Conservation (phyloP, 2,888 invertebrate species). For the Habrosyne pyritoides region DNA sequence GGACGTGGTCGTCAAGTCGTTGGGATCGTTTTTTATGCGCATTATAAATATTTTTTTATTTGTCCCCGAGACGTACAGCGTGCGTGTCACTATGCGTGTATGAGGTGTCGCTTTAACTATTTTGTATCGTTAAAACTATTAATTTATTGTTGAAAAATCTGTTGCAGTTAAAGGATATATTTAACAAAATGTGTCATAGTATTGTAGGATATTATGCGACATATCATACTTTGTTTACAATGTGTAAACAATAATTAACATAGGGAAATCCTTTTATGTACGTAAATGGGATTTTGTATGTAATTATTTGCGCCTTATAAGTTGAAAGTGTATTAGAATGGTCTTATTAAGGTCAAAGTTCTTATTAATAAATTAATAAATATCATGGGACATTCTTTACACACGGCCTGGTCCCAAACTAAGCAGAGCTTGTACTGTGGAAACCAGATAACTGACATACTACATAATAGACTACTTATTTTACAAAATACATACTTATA, state of each 20-base stretch:
- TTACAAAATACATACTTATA: no score
- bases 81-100: constrained; percentile 25
- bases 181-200: not conserved
- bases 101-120: not conserved
- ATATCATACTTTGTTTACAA: constrained; percentile 3
- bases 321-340: not conserved
- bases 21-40: constrained; percentile 48
- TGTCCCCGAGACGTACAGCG: constrained; percentile 25
- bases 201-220: constrained; percentile 3
- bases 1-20: constrained; percentile 47
- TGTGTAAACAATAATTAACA: constrained; percentile 27
- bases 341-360: not conserved
- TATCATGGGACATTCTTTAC: no score
- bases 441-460: no score
- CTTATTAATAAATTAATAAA: not conserved
- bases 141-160: not conserved
- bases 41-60: constrained; percentile 50
- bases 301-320: not conserved
- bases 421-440: no score
- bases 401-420: no score
- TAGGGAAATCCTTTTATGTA: constrained; percentile 43
- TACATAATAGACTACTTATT: no score
- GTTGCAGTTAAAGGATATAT: not conserved
- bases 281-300: constrained; percentile 20
- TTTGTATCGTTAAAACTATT: not conserved